These are phyloP conservation scores for Drosophila recens DNA, from an alignment of 2,888 invertebrate species.

Conservation along the genomic window DNA sequence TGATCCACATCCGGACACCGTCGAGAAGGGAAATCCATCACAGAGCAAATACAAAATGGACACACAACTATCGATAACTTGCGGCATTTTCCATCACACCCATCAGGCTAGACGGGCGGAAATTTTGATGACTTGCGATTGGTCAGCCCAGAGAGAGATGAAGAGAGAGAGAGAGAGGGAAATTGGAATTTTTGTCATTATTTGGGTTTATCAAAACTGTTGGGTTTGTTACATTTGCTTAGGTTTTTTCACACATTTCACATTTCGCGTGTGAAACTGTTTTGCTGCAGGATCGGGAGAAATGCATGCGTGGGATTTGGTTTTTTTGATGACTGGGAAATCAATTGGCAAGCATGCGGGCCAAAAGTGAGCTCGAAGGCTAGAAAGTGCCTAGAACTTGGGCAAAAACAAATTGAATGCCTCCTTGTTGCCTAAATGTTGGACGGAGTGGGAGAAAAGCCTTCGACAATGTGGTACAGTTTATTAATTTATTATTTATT, in stretches of 20 bases:
- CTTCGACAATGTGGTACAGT: slow-evolving; percentile 31
- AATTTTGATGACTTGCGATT: slow-evolving; percentile 41
- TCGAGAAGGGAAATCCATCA: slow-evolving; percentile 65
- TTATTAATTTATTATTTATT: too few relatives aligned
- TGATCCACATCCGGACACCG: slow-evolving; percentile 70
- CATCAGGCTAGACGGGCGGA: slow-evolving; percentile 34
- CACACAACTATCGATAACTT: slow-evolving; percentile 51
- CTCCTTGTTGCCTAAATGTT: slow-evolving; percentile 29
- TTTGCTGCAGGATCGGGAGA: slow-evolving; percentile 32
- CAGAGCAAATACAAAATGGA: slow-evolving; percentile 73
- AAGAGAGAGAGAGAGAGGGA: not conserved
- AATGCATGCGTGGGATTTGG: slow-evolving; percentile 49
- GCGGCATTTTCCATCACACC: slow-evolving; percentile 59
- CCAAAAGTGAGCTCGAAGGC: slow-evolving; percentile 43
- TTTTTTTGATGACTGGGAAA: slow-evolving; percentile 70
- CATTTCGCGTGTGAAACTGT: slow-evolving; percentile 57
- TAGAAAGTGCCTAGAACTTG: slow-evolving; percentile 24
- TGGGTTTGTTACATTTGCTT: slow-evolving; percentile 62
- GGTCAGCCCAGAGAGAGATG: slow-evolving; percentile 34
- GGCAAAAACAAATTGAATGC: slow-evolving; percentile 43
- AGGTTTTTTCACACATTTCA: slow-evolving; percentile 63
- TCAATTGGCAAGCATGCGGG: slow-evolving; percentile 59
- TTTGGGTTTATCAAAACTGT: slow-evolving; percentile 78
- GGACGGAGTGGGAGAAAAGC: slow-evolving; percentile 11
- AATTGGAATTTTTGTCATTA: slow-evolving; percentile 72